These are phyloP conservation scores for Triplophysa yarkandensis DNA, from an alignment of 2,797 vertebrate species.

Conservation along the genomic window DNA sequence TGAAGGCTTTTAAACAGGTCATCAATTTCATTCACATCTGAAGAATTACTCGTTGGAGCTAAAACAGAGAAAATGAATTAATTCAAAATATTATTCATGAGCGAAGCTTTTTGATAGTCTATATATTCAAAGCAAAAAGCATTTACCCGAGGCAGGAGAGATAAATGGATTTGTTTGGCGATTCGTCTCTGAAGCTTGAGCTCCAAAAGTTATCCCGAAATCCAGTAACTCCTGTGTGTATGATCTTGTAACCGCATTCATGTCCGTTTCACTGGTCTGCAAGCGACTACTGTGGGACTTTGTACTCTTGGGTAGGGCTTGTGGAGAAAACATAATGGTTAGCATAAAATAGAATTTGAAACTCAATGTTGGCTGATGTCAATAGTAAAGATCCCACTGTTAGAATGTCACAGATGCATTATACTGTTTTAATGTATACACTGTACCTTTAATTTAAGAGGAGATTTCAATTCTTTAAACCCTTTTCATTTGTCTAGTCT, in stretches of 20 bases:
- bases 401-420: not conserved
- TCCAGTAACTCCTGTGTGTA: conserved; percentile 74
- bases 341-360: conserved; percentile 29
- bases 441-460: too few relatives aligned
- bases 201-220: conserved; percentile 69
- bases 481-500: too few relatives aligned
- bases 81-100: not conserved
- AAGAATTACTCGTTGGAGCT: conserved; percentile 48
- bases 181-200: conserved; percentile 30
- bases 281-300: conserved; percentile 46
- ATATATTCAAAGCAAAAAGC: not conserved
- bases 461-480: too few relatives aligned
- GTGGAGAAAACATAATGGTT: not conserved
- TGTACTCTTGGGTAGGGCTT: conserved; percentile 47
- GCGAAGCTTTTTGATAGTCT: not conserved
- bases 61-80: conserved; percentile 7
- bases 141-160: conserved; percentile 56
- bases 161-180: conserved; percentile 59
- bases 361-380: not conserved
- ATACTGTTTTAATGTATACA: too few relatives aligned
- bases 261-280: conserved; percentile 31
- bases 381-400: not conserved
- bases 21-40: conserved; percentile 53
- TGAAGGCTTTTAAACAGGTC: conserved; percentile 62
- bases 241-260: conserved; percentile 55